A percentile compares a stretch with the other conserved stretches of the same genome.
These are phyloP conservation scores for Pardosa pseudoannulata DNA, from an alignment of 2,888 invertebrate genomes.

Conservation along the genomic window DNA sequence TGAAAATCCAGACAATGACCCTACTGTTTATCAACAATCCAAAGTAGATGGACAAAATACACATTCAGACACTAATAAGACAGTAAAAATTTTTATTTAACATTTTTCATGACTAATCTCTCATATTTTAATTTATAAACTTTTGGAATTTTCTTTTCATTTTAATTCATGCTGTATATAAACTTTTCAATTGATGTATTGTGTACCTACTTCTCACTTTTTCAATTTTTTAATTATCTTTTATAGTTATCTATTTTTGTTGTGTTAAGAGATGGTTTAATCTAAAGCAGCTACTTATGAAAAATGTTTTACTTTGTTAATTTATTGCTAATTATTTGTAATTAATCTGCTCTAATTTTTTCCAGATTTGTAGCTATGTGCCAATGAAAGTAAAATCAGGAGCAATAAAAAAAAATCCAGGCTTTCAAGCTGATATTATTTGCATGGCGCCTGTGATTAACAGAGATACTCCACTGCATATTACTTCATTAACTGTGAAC, in stretches of 20 bases:
- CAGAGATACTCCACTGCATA: slow-evolving; percentile 88
- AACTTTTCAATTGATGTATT: too few species aligned
- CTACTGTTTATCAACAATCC: slow-evolving; percentile 79
- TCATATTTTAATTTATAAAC: too few species aligned
- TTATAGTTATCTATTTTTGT: too few species aligned
- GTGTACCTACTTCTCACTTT: too few species aligned
- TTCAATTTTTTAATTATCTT: too few species aligned
- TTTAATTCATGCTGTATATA: too few species aligned
- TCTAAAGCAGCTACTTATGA: too few species aligned
- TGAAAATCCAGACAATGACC: slow-evolving; percentile 84
- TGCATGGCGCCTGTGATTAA: slow-evolving; percentile 91
- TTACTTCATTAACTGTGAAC: slow-evolving; percentile 94
- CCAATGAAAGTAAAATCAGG: slow-evolving; percentile 85
- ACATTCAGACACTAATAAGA: slow-evolving; percentile 77
- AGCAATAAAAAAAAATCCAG: slow-evolving; percentile 90
- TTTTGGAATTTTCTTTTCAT: too few species aligned
- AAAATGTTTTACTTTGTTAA: too few species aligned
- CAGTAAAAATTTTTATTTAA: slow-evolving; percentile 23
- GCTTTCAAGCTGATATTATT: slow-evolving; percentile 97
- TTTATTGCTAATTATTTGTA: too few species aligned
- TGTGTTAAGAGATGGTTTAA: too few species aligned
- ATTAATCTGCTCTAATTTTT: not conserved
- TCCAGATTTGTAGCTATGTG: slow-evolving; percentile 75
- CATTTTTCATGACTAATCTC: too few species aligned
- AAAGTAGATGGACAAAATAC: slow-evolving; percentile 78